Evolutionary conservation across 2,888 invertebrate species (phyloP).

Genomic region (Ethmia dodecea): DNA sequence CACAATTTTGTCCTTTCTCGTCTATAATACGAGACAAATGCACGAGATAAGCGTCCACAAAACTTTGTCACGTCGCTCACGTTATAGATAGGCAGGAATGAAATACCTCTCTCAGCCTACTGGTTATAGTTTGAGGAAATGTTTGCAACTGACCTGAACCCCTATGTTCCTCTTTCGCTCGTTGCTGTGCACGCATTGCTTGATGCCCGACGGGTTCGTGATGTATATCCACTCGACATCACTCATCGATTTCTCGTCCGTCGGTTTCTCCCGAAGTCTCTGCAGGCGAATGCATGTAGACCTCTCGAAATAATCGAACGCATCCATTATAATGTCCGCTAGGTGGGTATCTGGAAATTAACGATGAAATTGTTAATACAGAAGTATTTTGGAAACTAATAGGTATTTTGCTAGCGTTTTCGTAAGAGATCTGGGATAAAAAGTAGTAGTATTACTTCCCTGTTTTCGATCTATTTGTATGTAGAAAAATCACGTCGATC

Average conservation of each 20-base stretch:
- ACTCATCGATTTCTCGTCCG: constrained; percentile 43
- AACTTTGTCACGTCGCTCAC: no score
- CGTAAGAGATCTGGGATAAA: not conserved
- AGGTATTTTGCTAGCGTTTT: not conserved
- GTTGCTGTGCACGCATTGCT: constrained; percentile 66
- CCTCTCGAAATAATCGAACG: constrained; percentile 62
- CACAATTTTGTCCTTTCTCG: no score
- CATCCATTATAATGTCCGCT: constrained; percentile 40
- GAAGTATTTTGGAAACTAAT: no score
- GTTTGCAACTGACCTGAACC: constrained; percentile 45
- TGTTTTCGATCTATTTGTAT: no score
- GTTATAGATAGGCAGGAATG: no score
- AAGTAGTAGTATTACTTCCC: no score
- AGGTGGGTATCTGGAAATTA: constrained; percentile 43
- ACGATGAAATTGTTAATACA: not conserved
- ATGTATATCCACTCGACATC: constrained; percentile 60
- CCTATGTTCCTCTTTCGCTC: constrained; percentile 46
- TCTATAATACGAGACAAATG: no score
- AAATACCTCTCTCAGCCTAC: no score
- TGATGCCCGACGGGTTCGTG: constrained; percentile 55
- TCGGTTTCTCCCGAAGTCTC: constrained; percentile 50
- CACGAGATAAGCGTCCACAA: no score
- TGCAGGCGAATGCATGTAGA: constrained; percentile 59
- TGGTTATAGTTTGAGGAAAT: no score
- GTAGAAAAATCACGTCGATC: not conserved